phyloP scores from a whole-genome alignment of 37 sponge, comb jelly and placozoan genomes.

The Beroe ovata region DNA sequence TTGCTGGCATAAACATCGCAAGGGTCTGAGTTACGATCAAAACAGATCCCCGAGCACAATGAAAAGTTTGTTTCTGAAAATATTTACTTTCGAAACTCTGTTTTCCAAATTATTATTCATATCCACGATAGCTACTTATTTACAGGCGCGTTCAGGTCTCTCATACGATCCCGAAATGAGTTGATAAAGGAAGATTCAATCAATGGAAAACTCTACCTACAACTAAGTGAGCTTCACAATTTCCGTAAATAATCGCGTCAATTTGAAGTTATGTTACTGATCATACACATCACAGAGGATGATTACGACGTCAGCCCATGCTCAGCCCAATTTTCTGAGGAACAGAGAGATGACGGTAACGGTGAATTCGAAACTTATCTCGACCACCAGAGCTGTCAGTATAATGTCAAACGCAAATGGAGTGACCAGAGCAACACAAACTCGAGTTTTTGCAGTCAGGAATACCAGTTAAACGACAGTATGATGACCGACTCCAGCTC shows the following conservation, averaged over 20 bases:
- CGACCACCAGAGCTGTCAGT: too few species aligned
- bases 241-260: background rate
- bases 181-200: background rate
- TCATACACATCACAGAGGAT: background rate
- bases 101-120: too few species aligned
- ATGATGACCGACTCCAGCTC: too few species aligned
- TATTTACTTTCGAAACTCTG: background rate
- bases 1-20: slow-evolving; percentile 45
- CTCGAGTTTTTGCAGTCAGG: too few species aligned
- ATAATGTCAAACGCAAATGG: too few species aligned
- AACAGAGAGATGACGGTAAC: too few species aligned
- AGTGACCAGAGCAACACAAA: too few species aligned
- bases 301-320: too few species aligned
- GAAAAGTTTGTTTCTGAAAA: slow-evolving; percentile 19
- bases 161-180: slow-evolving; percentile 31
- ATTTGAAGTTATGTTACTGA: background rate
- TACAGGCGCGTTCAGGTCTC: slow-evolving; percentile 31
- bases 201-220: background rate
- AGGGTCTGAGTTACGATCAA: background rate
- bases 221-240: slow-evolving; percentile 36
- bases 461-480: too few species aligned
- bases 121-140: too few species aligned
- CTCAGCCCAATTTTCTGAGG: too few species aligned
- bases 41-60: slow-evolving; percentile 20
- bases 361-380: too few species aligned